These are phyloP conservation scores for Encarsia formosa DNA, from an alignment of 2,888 invertebrate genomes.

Conservation along the genomic window DNA sequence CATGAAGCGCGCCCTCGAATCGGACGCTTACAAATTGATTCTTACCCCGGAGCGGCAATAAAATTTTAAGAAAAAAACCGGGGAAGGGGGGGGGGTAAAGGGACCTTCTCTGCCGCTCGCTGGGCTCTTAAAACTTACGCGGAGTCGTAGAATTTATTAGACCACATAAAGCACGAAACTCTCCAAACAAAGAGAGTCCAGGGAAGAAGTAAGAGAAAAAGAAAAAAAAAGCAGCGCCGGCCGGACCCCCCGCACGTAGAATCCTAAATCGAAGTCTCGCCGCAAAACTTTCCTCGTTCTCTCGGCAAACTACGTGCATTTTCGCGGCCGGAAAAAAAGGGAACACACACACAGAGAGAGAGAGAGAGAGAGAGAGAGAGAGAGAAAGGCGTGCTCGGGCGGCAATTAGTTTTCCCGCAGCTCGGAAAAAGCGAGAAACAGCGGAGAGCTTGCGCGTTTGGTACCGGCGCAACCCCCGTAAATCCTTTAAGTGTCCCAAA, in stretches of 20 bases:
- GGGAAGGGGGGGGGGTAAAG: no score
- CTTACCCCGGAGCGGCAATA: no score
- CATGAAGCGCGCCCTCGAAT: no score
- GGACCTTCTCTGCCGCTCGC: no score
- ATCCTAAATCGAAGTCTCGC: slow-evolving; percentile 17
- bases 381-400: slow-evolving; percentile 5
- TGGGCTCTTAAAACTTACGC: no score
- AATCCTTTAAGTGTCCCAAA: slow-evolving; percentile 48
- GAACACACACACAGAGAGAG: neutral
- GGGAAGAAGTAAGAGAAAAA: neutral
- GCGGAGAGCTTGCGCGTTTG: slow-evolving; percentile 36
- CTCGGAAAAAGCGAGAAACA: slow-evolving; percentile 9
- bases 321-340: slow-evolving; percentile 1
- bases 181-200: neutral
- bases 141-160: no score
- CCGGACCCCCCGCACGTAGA: slow-evolving; percentile 4
- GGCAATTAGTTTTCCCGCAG: no score
- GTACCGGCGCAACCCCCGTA: slow-evolving; percentile 46
- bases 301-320: neutral
- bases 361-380: neutral
- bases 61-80: no score
- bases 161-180: neutral
- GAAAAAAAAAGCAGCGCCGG: neutral
- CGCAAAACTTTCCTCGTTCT: slow-evolving; percentile 20
- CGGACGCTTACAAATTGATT: no score